Conservation (phyloP, 2,797 vertebrate species). For the Sebastolobus alascanus region DNA sequence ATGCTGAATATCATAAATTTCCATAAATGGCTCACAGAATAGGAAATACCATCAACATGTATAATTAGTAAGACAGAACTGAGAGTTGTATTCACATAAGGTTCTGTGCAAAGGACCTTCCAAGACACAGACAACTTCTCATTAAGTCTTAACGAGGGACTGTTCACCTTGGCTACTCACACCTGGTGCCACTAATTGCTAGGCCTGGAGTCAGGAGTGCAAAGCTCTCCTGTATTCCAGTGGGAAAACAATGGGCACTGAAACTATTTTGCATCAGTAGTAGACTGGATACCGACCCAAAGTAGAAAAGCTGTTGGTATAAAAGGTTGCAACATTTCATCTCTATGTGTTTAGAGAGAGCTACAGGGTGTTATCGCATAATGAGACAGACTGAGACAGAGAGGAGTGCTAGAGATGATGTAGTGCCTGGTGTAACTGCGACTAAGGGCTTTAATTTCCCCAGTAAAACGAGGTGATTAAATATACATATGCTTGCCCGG, state of each 20-base stretch:
- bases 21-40: background rate
- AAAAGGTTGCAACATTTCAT: background rate
- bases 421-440: constrained; percentile 48
- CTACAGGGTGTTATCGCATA: constrained; percentile 16
- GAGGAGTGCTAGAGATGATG: constrained; percentile 55
- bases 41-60: background rate
- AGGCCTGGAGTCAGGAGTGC: background rate
- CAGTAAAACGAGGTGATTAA: constrained; percentile 72
- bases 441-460: constrained; percentile 72
- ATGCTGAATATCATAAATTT: background rate
- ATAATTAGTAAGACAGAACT: background rate
- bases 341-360: background rate
- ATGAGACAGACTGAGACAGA: constrained; percentile 42
- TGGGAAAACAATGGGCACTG: background rate
- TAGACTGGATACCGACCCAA: background rate
- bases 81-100: background rate
- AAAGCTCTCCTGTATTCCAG: constrained; percentile 4
- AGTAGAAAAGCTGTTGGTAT: background rate
- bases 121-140: background rate
- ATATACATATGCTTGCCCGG: constrained; percentile 63
- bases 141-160: background rate
- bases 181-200: background rate
- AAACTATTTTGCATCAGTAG: background rate
- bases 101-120: background rate
- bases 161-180: constrained; percentile 13